Evolutionary conservation across 2,888 invertebrate genomes (phyloP).

Genomic region (Eupithecia dodoneata): DNA sequence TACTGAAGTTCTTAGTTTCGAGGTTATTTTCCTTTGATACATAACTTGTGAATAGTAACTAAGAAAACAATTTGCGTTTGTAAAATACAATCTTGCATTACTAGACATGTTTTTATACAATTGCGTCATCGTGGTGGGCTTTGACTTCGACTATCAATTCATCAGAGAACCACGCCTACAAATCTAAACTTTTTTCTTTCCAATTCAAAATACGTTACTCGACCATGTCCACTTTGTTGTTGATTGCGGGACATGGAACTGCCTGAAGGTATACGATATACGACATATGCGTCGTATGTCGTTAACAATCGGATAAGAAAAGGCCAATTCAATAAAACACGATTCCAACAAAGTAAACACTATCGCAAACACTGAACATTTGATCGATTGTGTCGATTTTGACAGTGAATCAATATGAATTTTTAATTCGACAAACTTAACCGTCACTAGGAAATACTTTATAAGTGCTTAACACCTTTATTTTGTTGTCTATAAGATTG

Average conservation of each 20-base stretch:
- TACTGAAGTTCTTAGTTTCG: not conserved
- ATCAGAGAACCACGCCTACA: conserved; percentile 29
- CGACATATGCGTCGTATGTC: conserved; percentile 56
- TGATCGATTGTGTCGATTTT: conserved; percentile 74
- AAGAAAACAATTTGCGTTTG: not conserved
- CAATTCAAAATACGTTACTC: conserved; percentile 23
- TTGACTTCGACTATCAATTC: conserved; percentile 23
- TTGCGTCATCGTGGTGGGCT: conserved; percentile 22
- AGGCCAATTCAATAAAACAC: conserved; percentile 67
- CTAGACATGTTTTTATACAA: not conserved
- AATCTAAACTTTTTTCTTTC: conserved; percentile 31
- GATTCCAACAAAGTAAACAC: conserved; percentile 45
- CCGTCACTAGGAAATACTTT: conserved; percentile 20
- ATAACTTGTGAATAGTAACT: not conserved
- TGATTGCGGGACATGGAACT: conserved; percentile 32
- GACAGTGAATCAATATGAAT: conserved; percentile 78
- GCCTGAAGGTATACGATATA: conserved; percentile 46
- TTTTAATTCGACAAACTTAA: conserved; percentile 51
- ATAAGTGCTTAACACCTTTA: conserved; percentile 28
- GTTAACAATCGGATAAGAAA: conserved; percentile 59
- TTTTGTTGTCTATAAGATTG: conserved; percentile 22
- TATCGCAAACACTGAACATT: conserved; percentile 76
- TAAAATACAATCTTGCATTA: not conserved
- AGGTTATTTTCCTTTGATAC: not conserved
- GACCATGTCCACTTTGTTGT: conserved; percentile 30